These are phyloP conservation scores for Pluvianellus socialis DNA, from an alignment of 2,113 vertebrate species.

Conservation along the genomic window DNA sequence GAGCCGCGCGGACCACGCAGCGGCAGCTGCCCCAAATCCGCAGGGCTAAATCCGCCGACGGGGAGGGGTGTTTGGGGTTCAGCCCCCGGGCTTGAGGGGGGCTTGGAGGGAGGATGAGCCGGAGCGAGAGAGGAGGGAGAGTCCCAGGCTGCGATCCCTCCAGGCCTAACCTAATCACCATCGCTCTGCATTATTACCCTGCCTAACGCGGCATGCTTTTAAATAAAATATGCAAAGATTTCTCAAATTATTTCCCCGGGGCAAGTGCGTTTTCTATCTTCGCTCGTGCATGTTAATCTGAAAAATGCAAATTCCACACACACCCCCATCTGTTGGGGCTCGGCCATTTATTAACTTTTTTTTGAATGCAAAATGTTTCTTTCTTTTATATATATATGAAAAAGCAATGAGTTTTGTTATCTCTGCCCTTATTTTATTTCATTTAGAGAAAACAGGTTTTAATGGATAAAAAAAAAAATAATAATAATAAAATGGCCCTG, in stretches of 20 bases:
- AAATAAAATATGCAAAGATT: slow-evolving; percentile 88
- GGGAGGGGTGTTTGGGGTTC: background rate
- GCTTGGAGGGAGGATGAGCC: background rate
- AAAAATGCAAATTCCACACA: slow-evolving; percentile 80
- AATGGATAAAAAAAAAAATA: background rate
- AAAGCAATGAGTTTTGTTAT: slow-evolving; percentile 40
- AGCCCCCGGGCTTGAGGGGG: background rate
- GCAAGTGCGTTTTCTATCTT: slow-evolving; percentile 68
- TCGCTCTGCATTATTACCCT: slow-evolving; percentile 80
- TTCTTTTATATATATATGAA: background rate
- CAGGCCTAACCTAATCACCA: slow-evolving; percentile 77
- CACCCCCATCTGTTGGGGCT: slow-evolving; percentile 70
- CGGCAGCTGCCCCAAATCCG: background rate
- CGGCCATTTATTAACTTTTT: slow-evolving; percentile 72
- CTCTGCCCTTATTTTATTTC: slow-evolving; percentile 9
- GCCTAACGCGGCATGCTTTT: slow-evolving; percentile 78
- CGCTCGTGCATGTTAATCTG: slow-evolving; percentile 79
- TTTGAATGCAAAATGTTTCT: slow-evolving; percentile 9
- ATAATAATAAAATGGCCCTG: background rate
- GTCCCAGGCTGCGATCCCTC: slow-evolving; percentile 57
- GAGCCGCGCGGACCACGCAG: rapidly evolving
- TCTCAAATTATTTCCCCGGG: slow-evolving; percentile 81
- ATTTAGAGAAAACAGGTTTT: slow-evolving; percentile 40
- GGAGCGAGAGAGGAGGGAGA: background rate
- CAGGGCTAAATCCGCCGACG: rapidly evolving